Percentiles rank a stretch among this genome's conserved stretches.
phyloP scores from a whole-genome alignment of 2,888 invertebrate species.

The Rotaria sp. region DNA sequence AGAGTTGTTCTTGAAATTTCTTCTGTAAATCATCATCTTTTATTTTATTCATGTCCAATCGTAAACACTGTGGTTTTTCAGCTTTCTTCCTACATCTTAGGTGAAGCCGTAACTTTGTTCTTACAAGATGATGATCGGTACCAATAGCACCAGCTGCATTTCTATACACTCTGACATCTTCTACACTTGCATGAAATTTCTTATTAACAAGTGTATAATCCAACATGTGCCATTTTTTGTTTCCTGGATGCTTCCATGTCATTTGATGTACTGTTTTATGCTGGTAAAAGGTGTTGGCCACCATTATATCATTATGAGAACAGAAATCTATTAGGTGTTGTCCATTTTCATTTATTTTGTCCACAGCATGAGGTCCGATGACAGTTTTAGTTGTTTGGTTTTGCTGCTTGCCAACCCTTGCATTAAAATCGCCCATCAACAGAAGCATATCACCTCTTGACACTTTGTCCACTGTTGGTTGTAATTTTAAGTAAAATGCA shows the following conservation, averaged over 20 bases:
- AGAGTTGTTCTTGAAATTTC: too few species aligned
- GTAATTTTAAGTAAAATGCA: neutral
- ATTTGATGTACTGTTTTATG: neutral
- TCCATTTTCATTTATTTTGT: neutral
- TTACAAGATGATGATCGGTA: neutral
- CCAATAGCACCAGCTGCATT: neutral
- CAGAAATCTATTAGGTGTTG: neutral
- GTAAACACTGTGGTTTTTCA: neutral
- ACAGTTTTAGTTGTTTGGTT: neutral
- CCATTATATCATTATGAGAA: neutral
- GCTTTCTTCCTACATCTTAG: neutral
- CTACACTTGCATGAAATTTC: neutral
- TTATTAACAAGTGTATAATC: neutral
- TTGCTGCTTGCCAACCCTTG: neutral
- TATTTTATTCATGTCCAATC: too few species aligned
- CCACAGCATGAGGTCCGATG: neutral
- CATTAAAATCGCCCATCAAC: neutral
- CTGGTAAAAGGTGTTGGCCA: neutral
- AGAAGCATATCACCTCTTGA: neutral
- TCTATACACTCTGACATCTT: neutral
- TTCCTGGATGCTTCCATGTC: constrained; percentile 5
- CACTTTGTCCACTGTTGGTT: neutral
- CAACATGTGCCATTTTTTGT: neutral
- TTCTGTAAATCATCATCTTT: too few species aligned
- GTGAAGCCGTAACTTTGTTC: neutral